A percentile compares a stretch with the other conserved stretches of the same genome.
These are phyloP conservation scores for Trissoscelio sp. DNA, from an alignment of 2,888 invertebrate species.

Conservation along the genomic window DNA sequence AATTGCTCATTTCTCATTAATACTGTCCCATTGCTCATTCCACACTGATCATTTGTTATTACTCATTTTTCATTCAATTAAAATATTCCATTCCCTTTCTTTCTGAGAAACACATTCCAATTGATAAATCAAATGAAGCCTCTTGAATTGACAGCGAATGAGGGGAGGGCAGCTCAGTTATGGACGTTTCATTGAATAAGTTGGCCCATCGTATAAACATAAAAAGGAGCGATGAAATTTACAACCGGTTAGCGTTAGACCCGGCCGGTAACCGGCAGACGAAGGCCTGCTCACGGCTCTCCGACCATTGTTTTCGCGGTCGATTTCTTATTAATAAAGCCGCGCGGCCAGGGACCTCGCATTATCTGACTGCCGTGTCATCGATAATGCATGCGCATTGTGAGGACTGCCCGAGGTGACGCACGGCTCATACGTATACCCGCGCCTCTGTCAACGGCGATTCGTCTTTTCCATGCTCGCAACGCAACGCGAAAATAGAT, in stretches of 20 bases:
- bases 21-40: too few species aligned
- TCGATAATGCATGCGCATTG: conserved; percentile 71
- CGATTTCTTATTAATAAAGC: conserved; percentile 72
- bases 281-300: conserved; percentile 19
- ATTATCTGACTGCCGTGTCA: conserved; percentile 71
- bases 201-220: neutral
- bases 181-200: conserved; percentile 15
- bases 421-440: conserved; percentile 31
- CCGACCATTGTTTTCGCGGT: conserved; percentile 72
- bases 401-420: conserved; percentile 45
- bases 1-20: too few species aligned
- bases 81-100: too few species aligned
- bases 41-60: too few species aligned
- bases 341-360: conserved; percentile 68
- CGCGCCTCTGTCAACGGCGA: conserved; percentile 6
- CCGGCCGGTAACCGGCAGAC: conserved; percentile 3
- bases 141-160: too few species aligned
- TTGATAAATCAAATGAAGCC: too few species aligned
- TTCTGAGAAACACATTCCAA: too few species aligned
- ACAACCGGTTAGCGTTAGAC: conserved; percentile 24
- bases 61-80: too few species aligned
- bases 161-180: too few species aligned
- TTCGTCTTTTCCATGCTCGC: too few species aligned
- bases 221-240: conserved; percentile 16
- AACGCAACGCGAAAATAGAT: too few species aligned